Evolutionary conservation across 2,888 invertebrate genomes (phyloP), one percentile per base, ranked within the genome.

Genomic region (Nemoura dubitans): DNA sequence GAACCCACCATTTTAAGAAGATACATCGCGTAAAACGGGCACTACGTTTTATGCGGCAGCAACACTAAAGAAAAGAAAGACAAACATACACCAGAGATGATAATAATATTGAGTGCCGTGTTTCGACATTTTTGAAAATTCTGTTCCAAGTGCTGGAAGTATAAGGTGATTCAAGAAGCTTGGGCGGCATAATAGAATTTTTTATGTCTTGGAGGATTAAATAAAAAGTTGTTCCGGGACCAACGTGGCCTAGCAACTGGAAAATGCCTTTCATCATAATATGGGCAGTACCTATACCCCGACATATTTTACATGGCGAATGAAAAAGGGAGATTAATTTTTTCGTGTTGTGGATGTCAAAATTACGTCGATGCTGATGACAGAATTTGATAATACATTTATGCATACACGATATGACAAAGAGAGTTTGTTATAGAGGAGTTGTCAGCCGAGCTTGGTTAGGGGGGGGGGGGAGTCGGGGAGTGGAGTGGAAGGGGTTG

Each of bases 321-420:
- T 78, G 28, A 27, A 78, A 78, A 78, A 26, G 3, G 27, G 16
- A 10, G 16, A 10, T 78, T 26, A 27, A 26, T 78, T 78, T 78
- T 78, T 78, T 78, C 28, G 26, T 78, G 78, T 59, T 59, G 78
- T 78, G 78, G 25, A 78, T 78, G 59, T 59, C 78, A 27, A 78
- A 78, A 27, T 78, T 78, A 78, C 28, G 78, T 78, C 78, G 28
- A 78, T 78, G 78, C 28, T 78, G 78, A 78, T 78, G 78, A 78
- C 78, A 78, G 78, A 78, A 78, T 78, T 78, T 26, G 78, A 78
- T 78, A 78, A 78, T 27, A 78, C 78, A 78, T 78, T 26, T 78
- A 78, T 78, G 78, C 78, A 78, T 78, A 26, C 28, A 78, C 28
- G 78, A 78, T 27, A 14, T 78, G 78, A 78, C 78, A 78, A 78